These are phyloP conservation scores for Agelaius tricolor DNA, from an alignment of 2,113 vertebrate genomes.

Conservation along the genomic window DNA sequence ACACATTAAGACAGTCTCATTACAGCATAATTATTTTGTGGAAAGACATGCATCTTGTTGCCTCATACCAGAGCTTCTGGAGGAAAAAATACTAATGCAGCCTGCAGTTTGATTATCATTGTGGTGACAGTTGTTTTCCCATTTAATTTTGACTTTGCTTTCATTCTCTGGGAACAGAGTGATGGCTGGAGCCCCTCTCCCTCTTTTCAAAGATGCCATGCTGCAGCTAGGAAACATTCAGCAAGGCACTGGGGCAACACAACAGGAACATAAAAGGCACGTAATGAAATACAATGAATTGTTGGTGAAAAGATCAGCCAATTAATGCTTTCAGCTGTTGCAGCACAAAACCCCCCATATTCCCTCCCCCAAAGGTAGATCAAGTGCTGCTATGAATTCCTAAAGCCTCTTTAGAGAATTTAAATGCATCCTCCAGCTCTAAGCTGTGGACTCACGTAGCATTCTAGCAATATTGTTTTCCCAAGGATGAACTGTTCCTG, in stretches of 20 bases:
- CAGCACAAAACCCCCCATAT: neutral
- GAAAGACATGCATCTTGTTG: neutral
- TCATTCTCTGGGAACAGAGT: neutral
- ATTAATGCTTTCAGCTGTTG: conserved; percentile 32
- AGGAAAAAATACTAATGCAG: neutral
- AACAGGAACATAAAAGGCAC: neutral
- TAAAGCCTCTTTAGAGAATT: conserved; percentile 47
- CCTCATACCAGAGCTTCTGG: neutral
- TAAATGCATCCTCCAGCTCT: conserved; percentile 18
- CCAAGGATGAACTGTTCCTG: conserved; percentile 40
- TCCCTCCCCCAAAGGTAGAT: conserved; percentile 17
- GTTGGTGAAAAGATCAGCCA: neutral
- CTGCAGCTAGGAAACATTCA: conserved; percentile 1
- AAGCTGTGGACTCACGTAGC: neutral
- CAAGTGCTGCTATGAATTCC: conserved; percentile 7
- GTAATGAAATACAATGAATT: neutral
- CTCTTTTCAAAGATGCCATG: neutral
- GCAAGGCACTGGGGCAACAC: neutral
- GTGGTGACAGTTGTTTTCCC: neutral
- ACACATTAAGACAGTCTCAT: neutral
- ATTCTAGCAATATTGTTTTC: conserved; percentile 54
- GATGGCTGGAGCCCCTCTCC: neutral
- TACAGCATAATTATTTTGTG: neutral
- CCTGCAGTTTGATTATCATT: neutral
- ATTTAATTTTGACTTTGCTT: neutral